These are phyloP conservation scores for Ammodytes dubius DNA, from an alignment of 2,113 vertebrate genomes.

Conservation along the genomic window DNA sequence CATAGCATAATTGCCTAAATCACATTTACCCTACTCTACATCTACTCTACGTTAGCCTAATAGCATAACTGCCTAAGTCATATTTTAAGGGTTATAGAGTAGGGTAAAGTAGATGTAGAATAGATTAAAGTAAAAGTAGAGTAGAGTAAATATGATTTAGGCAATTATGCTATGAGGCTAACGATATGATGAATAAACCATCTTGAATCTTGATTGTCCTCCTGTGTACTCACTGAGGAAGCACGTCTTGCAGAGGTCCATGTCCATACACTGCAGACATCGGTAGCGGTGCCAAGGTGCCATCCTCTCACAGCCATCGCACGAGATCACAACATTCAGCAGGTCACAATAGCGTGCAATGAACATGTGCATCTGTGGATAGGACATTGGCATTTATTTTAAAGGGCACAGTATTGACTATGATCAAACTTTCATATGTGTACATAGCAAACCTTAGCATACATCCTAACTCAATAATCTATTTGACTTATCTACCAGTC, in stretches of 20 bases:
- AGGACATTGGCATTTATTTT: neutral
- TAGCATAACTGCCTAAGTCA: no score
- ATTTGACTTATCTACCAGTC: neutral
- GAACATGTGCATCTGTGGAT: conserved; percentile 97
- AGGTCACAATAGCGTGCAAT: conserved; percentile 97
- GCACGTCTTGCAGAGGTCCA: conserved; percentile 98
- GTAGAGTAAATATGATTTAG: no score
- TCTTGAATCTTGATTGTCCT: no score
- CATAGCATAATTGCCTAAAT: no score
- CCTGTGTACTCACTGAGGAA: conserved; percentile 90
- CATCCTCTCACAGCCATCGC: conserved; percentile 96
- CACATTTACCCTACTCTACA: no score
- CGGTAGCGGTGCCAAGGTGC: conserved; percentile 97
- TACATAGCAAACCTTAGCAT: neutral
- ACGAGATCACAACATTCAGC: conserved; percentile 96
- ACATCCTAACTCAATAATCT: neutral
- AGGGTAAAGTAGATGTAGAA: no score
- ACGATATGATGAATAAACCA: no score
- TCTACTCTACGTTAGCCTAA: no score
- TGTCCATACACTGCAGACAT: conserved; percentile 96
- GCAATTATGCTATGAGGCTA: no score
- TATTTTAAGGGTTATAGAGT: no score
- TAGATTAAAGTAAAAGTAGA: no score
- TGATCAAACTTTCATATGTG: neutral
- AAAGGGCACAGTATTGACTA: neutral